Percentiles rank a stretch among this genome's conserved stretches.
Conservation (phyloP, 2,113 vertebrate genomes). For the Sebastes schlegelii region DNA sequence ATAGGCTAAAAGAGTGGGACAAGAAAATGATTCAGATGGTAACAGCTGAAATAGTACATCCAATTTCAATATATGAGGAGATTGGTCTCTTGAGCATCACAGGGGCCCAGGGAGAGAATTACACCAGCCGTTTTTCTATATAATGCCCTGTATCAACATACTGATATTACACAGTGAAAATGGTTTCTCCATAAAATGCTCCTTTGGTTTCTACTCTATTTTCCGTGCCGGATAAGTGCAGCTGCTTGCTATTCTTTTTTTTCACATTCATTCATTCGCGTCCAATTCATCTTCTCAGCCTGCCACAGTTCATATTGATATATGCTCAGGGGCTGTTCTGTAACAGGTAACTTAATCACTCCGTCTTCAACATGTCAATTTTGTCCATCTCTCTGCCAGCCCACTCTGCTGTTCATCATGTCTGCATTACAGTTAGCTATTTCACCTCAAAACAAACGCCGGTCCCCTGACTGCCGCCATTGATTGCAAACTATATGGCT, state of each 20-base stretch:
- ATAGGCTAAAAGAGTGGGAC: constrained; percentile 64
- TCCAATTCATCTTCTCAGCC: constrained; percentile 70
- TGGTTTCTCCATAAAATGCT: constrained; percentile 64
- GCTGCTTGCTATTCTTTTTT: constrained; percentile 45
- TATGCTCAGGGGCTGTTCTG: constrained; percentile 66
- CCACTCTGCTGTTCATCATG: constrained; percentile 49
- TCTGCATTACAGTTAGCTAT: constrained; percentile 55
- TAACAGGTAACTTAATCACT: constrained; percentile 74
- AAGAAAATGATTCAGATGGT: constrained; percentile 64
- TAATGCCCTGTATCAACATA: constrained; percentile 59
- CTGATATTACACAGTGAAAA: constrained; percentile 61
- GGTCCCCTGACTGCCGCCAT: constrained; percentile 28
- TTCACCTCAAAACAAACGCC: constrained; percentile 54
- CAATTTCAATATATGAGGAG: constrained; percentile 70
- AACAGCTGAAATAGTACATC: constrained; percentile 62
- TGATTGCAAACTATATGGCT: constrained; percentile 57
- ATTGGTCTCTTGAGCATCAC: constrained; percentile 73
- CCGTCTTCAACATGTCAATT: constrained; percentile 67
- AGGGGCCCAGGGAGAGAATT: constrained; percentile 58
- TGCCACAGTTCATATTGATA: constrained; percentile 74
- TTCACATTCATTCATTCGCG: constrained; percentile 51
- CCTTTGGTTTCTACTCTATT: constrained; percentile 61
- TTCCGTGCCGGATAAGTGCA: constrained; percentile 45
- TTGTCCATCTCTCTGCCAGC: constrained; percentile 50
- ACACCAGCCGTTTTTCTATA: constrained; percentile 67